Evolutionary conservation across 1,140 invertebrate species (phyloP).

Genomic region (Microplitis demolitor): DNA sequence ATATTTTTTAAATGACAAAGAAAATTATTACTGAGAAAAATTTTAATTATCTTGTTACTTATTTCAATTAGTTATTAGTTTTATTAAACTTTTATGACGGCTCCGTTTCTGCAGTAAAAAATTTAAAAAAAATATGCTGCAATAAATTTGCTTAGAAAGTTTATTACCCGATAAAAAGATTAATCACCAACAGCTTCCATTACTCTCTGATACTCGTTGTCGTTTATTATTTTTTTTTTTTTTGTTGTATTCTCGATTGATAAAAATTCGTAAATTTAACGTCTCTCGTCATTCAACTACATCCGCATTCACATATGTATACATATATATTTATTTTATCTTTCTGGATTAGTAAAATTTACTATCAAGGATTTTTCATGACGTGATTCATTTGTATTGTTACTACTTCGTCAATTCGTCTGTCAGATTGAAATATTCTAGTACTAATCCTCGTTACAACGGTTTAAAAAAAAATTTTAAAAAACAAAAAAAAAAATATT

Average conservation of each 20-base stretch:
- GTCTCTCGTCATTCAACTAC: neutral
- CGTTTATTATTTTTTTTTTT: neutral
- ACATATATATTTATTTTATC: neutral
- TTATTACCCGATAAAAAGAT: conserved; percentile 11
- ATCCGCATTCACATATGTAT: no score
- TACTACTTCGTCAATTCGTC: no score
- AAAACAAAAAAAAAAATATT: no score
- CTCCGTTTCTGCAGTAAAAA: neutral
- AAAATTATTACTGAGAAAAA: no score
- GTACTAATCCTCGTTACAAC: no score
- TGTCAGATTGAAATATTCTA: no score
- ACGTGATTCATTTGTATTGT: no score
- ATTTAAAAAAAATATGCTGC: neutral
- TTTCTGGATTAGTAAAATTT: conserved; percentile 2
- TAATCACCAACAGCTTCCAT: conserved; percentile 9
- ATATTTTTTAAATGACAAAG: no score
- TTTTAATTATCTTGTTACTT: no score
- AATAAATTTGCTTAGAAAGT: conserved; percentile 6
- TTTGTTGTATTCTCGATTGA: neutral
- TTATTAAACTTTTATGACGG: no score
- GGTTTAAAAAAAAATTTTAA: no score
- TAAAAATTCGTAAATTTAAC: neutral
- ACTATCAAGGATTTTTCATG: neutral
- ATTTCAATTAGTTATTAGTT: no score
- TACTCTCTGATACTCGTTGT: neutral